These are phyloP conservation scores for Leptopilina drosophilae DNA, from an alignment of 2,888 invertebrate species.

Conservation along the genomic window DNA sequence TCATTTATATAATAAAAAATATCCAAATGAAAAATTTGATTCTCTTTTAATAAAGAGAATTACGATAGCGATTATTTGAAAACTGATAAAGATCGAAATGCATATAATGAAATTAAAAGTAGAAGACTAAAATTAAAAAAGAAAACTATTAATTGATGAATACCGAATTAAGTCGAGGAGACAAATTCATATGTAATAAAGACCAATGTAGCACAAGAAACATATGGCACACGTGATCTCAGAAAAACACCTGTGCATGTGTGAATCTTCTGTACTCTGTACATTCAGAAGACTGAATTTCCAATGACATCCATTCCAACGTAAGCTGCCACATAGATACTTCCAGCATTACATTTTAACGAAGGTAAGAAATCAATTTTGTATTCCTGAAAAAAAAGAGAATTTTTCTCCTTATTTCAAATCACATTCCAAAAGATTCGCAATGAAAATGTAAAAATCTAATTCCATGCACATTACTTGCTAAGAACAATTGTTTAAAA, in stretches of 20 bases:
- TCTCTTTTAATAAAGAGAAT: no score
- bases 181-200: constrained; percentile 32
- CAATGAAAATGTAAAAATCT: no score
- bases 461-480: no score
- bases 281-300: constrained; percentile 59
- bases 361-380: constrained; percentile 41
- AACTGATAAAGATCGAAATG: not conserved
- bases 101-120: not conserved
- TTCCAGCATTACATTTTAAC: constrained; percentile 46
- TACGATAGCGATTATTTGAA: no score
- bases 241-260: constrained; percentile 74
- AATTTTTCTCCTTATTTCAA: not conserved
- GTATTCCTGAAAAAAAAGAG: not conserved
- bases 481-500: no score
- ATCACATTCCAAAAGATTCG: not conserved
- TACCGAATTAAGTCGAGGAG: not conserved
- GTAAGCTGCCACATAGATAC: constrained; percentile 63
- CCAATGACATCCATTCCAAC: constrained; percentile 61
- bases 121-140: not conserved
- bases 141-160: constrained; percentile 46
- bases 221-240: constrained; percentile 71
- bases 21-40: no score
- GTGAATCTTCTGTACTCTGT: constrained; percentile 59
- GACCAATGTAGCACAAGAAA: constrained; percentile 48
- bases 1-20: no score